These are phyloP conservation scores for Elephantulus edwardii DNA, from an alignment of 2,113 vertebrate species.

Conservation along the genomic window DNA sequence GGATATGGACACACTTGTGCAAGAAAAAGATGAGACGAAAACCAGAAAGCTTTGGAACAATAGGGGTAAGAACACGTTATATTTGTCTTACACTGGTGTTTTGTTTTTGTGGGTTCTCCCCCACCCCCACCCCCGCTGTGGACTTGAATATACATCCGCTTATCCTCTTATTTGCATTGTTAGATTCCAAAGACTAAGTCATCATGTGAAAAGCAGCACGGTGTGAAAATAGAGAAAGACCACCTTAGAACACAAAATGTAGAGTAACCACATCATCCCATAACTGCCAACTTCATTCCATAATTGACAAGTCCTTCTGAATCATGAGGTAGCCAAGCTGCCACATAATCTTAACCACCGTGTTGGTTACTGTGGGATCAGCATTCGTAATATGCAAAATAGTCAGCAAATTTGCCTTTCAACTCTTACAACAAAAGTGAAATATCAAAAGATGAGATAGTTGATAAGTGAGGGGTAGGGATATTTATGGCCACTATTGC, in stretches of 20 bases:
- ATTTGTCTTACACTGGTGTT: neutral
- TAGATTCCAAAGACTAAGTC: neutral
- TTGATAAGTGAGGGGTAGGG: neutral
- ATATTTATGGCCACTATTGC: neutral
- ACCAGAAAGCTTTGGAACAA: constrained; percentile 91
- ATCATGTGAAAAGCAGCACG: neutral
- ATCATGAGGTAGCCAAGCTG: neutral
- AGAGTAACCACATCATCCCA: neutral
- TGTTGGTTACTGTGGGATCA: neutral
- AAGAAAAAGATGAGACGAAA: constrained; percentile 87
- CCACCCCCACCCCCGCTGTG: too few relatives aligned
- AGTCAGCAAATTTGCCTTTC: neutral
- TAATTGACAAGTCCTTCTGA: neutral
- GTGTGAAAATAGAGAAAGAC: too few relatives aligned
- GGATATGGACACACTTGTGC: constrained; percentile 90
- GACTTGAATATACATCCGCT: neutral
- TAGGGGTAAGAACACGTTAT: constrained; percentile 89
- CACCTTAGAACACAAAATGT: neutral
- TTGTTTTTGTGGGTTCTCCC: neutral
- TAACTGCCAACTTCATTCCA: neutral
- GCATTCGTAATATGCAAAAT: neutral
- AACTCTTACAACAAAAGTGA: neutral
- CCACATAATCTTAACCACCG: neutral
- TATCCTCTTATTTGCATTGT: neutral
- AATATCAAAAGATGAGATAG: neutral